Base-by-base conservation (phyloP, 2,888 invertebrate species). In the Neoascia interrupta region DNA sequence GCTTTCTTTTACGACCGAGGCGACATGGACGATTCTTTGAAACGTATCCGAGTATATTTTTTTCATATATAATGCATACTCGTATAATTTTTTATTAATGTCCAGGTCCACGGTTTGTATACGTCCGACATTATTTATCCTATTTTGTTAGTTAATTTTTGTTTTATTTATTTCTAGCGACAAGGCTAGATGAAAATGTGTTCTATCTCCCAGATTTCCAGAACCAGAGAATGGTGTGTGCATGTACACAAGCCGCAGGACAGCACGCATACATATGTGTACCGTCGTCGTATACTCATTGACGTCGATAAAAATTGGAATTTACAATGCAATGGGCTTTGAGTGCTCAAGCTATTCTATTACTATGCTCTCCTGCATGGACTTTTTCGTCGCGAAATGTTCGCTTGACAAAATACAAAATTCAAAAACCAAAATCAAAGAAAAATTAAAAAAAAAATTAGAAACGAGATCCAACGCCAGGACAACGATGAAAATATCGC, bases 381-480 rank as follows among this genome's bases (percentile, higher is more conserved):
- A 73, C 54, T 26, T 72, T n/a, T 72, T 68, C 60, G 73, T 73
- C 73, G 79, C 79, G 68, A 79, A 79, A 73, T 79, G 15, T 79
- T 79, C 66, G 79, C 73, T 73, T 79, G 79, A 73, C 73, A 79
- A 73, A 79, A 73, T 68, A 79, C 73, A 73, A 73, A 79, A 79
- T 79, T 79, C 66, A 73, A 79, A 79, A 56, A 56, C 79, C 41
- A 68, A 79, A 79, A 79, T 79, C 79, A 79, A 79, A 79, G 79
- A 73, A 79, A 61, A 79, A 79, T 79, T 79, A 73, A 79, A 79
- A n/a, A n/a, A n/a, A n/a, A 79, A 79, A 73, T 79, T 79, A 79
- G 73, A 79, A 70, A 58, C 54, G 79, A 61, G 56, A 79, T 79
- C 49, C 54, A 31, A 31, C n/a, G 45, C 37, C 5, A 34, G 56